Base-by-base conservation (phyloP, 2,888 invertebrate genomes). In the Hemithea aestivaria region DNA sequence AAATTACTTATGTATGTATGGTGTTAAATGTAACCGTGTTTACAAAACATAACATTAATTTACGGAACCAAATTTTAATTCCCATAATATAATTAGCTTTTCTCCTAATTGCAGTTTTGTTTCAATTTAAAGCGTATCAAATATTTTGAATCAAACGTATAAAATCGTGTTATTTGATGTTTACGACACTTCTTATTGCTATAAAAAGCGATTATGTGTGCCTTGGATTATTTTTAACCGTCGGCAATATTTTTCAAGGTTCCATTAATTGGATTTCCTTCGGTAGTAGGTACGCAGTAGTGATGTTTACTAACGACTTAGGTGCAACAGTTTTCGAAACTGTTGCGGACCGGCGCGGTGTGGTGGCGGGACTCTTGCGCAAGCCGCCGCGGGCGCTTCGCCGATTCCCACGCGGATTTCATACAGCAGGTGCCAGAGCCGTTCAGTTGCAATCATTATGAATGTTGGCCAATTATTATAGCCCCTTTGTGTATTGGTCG, bases 391-490 rank as follows among this genome's bases (percentile, higher is more conserved):
- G 52, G 60, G 69, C 73, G 53, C 59, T 10, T 62, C 56, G 58
- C 56, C 62, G 70, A 72, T 85, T 87, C 85, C 85, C 85, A 87
- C 85, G 85, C 85, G 77, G 79, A 82, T 83, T 85, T 84, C 79
- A 74, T 78, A 75, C 67, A 73, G 69, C 78, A 81, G 79, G 74
- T 81, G 82, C 66, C 66, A 76, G 75, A 80, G 82, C 66, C 66
- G 66, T 62, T 71, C 66, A 62, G 65, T 66, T 67, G 66, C 66
- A 71, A 66, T 70, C 66, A 69, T 65, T 70, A 64, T 68, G 62
- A 72, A 72, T 63, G 63, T 69, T 70, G 58, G 59, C 66, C 58
- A 66, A 66, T 62, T 62, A 63, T 49, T 48, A 44, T 44, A 40
- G 51, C 56, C 52, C 57, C 62, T 63, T 69, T 66, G 64, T 66